Conservation (phyloP, 2,888 invertebrate species). For the Lycaena phlaeas region DNA sequence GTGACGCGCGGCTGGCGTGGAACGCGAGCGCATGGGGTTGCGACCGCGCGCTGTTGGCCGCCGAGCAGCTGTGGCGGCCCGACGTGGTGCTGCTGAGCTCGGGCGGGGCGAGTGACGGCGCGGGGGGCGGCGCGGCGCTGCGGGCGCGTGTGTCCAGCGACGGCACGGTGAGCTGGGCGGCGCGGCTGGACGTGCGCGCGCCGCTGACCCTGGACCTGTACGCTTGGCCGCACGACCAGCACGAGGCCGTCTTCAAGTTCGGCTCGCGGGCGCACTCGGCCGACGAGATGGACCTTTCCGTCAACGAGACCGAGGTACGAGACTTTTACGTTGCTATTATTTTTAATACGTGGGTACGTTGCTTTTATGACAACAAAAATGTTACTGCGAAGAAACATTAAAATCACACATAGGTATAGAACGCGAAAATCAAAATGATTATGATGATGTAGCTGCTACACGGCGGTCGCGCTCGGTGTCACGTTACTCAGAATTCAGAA, state of each 20-base stretch:
- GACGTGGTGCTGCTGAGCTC: conserved; percentile 82
- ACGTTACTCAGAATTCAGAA: too few species aligned
- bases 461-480: too few species aligned
- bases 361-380: too few species aligned
- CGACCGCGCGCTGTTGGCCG: conserved; percentile 72
- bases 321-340: too few species aligned
- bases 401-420: too few species aligned
- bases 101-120: conserved; percentile 73
- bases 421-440: too few species aligned
- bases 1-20: conserved; percentile 82
- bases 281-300: conserved; percentile 64
- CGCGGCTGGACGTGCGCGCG: conserved; percentile 38
- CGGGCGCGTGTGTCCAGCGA: conserved; percentile 78
- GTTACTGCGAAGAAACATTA: too few species aligned
- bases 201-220: conserved; percentile 56
- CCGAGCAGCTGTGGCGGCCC: conserved; percentile 85
- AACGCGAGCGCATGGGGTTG: conserved; percentile 77
- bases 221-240: conserved; percentile 84
- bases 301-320: conserved; percentile 34
- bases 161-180: conserved; percentile 64
- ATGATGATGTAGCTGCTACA: too few species aligned
- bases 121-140: conserved; percentile 78
- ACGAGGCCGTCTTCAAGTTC: conserved; percentile 77
- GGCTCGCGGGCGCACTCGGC: conserved; percentile 82
- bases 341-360: too few species aligned